These are phyloP conservation scores for Lemur catta DNA, from an alignment of 2,797 vertebrate species.

Conservation along the genomic window DNA sequence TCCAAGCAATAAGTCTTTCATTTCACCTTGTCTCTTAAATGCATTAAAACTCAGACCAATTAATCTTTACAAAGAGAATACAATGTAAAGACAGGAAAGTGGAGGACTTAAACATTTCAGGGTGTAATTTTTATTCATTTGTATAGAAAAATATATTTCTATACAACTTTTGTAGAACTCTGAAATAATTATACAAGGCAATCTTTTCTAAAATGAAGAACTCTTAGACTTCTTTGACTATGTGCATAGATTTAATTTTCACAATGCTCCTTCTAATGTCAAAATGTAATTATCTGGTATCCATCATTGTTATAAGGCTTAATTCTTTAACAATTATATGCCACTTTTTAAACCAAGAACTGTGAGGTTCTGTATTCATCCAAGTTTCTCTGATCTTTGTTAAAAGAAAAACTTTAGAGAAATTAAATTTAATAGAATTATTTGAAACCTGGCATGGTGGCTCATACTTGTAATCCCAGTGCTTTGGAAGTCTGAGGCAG, in stretches of 20 bases:
- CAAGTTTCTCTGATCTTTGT: neutral
- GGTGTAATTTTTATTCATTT: neutral
- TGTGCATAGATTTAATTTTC: neutral
- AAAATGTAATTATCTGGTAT: neutral
- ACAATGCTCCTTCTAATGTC: neutral
- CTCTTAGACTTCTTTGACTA: neutral
- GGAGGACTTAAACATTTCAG: neutral
- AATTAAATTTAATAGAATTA: neutral
- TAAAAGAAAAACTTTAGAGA: neutral
- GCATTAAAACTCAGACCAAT: neutral
- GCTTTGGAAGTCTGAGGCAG: neutral
- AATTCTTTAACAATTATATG: neutral
- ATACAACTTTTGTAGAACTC: neutral
- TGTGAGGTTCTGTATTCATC: neutral
- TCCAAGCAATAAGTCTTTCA: neutral
- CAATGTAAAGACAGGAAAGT: neutral
- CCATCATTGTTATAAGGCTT: neutral
- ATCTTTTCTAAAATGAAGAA: neutral
- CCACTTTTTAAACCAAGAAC: neutral
- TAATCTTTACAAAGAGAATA: constrained; percentile 23
- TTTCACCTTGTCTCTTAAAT: neutral
- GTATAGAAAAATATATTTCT: neutral
- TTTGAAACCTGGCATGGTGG: neutral
- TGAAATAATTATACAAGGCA: neutral
- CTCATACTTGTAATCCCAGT: neutral